Percentiles rank a stretch among this genome's conserved stretches.
Conservation (phyloP, 2,797 vertebrate genomes). For the Brotula barbata region DNA sequence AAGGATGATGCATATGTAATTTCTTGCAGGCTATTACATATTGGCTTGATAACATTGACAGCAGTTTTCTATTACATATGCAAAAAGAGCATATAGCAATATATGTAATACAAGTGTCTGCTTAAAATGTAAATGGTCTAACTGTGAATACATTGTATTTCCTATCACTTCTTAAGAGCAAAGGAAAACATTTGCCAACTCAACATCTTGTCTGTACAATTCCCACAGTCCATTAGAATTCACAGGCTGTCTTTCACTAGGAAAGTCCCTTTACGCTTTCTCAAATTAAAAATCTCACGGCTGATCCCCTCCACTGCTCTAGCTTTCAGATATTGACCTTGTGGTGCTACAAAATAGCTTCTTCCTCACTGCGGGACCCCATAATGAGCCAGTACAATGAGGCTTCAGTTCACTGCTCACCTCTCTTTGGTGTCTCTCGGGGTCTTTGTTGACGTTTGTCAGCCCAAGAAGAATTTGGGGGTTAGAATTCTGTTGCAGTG, state of each 20-base stretch:
- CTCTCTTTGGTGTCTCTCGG: slow-evolving; percentile 75
- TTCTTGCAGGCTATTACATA: slow-evolving; percentile 3
- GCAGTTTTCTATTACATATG: not conserved
- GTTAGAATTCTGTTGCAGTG: slow-evolving; percentile 65
- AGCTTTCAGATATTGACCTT: slow-evolving; percentile 80
- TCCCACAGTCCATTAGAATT: slow-evolving; percentile 66
- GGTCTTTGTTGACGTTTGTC: slow-evolving; percentile 80
- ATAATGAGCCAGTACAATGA: slow-evolving; percentile 78
- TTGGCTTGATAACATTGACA: slow-evolving; percentile 7
- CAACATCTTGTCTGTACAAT: slow-evolving; percentile 51
- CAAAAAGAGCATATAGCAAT: not conserved
- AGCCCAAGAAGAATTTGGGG: slow-evolving; percentile 72
- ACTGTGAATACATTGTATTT: slow-evolving; percentile 26
- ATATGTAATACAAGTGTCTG: not conserved
- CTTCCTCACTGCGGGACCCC: slow-evolving; percentile 76
- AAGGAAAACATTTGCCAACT: slow-evolving; percentile 46
- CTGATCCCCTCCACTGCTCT: slow-evolving; percentile 72
- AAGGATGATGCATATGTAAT: slow-evolving; percentile 11
- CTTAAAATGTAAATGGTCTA: not conserved
- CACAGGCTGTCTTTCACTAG: slow-evolving; percentile 58
- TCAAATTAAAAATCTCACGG: slow-evolving; percentile 75
- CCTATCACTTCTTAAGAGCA: slow-evolving; percentile 22
- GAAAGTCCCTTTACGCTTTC: slow-evolving; percentile 70
- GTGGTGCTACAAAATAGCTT: slow-evolving; percentile 76
- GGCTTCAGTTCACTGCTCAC: slow-evolving; percentile 79